phyloP scores from a whole-genome alignment of 2,113 vertebrate genomes.

The Irena cyanogastra region DNA sequence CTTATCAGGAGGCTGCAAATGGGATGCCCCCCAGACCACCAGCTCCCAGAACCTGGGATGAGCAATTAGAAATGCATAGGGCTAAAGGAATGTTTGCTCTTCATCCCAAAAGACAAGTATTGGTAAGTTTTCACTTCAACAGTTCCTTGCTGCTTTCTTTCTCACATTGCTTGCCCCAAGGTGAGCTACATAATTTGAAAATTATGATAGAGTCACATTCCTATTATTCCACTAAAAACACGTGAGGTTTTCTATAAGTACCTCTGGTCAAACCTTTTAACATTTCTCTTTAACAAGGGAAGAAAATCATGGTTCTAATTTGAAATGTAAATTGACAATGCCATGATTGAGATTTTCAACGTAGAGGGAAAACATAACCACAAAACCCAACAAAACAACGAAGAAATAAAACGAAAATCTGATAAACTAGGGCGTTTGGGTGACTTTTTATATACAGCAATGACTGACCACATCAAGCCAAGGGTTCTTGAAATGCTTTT shows the following conservation, averaged over 20 bases:
- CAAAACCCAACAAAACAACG: neutral
- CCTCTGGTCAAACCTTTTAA: neutral
- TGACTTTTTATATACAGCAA: neutral
- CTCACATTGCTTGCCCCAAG: neutral
- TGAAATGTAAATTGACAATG: neutral
- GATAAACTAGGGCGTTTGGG: neutral
- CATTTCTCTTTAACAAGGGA: neutral
- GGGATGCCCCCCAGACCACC: neutral
- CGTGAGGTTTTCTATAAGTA: neutral
- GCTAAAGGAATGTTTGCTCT: neutral
- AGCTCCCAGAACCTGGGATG: neutral
- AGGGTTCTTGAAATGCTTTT: neutral
- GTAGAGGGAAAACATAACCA: neutral
- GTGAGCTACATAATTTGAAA: neutral
- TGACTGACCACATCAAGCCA: neutral
- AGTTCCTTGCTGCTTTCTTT: neutral
- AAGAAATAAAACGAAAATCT: neutral
- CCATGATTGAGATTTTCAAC: neutral
- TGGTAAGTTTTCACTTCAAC: neutral
- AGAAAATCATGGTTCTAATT: neutral
- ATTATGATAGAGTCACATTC: neutral
- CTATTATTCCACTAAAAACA: neutral
- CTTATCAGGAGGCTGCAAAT: neutral
- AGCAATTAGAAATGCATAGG: neutral
- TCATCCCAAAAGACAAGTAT: neutral